phyloP scores from a whole-genome alignment of 2,888 invertebrate genomes.

The Nemurella pictetii region DNA sequence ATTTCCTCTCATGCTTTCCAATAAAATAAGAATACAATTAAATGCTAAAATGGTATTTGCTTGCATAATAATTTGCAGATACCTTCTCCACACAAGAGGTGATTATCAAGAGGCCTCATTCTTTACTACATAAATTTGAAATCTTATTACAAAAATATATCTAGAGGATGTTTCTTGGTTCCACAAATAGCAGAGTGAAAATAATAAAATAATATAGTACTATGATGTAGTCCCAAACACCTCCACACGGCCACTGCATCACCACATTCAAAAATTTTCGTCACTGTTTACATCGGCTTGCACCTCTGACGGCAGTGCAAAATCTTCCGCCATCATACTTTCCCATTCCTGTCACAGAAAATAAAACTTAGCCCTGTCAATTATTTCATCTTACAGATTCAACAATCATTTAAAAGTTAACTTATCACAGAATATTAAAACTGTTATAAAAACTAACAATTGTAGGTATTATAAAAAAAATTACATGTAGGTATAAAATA shows the following conservation, averaged over 20 bases:
- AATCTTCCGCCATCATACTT: conserved; percentile 24
- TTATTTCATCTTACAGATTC: too few relatives aligned
- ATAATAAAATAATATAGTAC: background rate
- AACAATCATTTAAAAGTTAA: too few relatives aligned
- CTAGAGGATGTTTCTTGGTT: background rate
- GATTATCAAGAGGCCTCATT: background rate
- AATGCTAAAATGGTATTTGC: background rate
- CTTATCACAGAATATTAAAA: too few relatives aligned
- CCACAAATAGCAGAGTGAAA: background rate
- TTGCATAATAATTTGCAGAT: background rate
- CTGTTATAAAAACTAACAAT: too few relatives aligned
- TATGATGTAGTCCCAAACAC: background rate
- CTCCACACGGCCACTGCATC: background rate
- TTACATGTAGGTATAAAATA: too few relatives aligned
- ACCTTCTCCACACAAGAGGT: background rate
- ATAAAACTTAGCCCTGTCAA: background rate
- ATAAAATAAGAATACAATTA: background rate
- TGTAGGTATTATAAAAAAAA: too few relatives aligned
- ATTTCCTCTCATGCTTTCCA: too few relatives aligned
- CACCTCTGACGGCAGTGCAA: background rate
- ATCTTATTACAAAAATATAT: background rate
- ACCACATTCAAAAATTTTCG: background rate
- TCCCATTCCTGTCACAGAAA: conserved; percentile 22
- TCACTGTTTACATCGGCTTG: background rate
- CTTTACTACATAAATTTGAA: background rate